phyloP scores from a whole-genome alignment of 2,888 invertebrate species.

The Stenotaenia linearis region DNA sequence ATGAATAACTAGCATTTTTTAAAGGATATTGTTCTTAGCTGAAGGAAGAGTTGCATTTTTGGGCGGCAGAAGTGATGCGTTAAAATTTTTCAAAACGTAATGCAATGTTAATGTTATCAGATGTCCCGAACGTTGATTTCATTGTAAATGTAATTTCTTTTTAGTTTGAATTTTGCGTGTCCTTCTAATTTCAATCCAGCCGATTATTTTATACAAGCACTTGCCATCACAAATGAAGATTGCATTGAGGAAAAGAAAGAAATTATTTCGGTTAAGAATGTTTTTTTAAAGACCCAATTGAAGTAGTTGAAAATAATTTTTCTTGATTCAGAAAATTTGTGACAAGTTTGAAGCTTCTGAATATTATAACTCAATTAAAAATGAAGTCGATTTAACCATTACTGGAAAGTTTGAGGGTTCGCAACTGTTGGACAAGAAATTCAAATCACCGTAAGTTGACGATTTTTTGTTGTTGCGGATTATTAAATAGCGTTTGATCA shows the following conservation, averaged over 20 bases:
- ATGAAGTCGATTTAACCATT: not conserved
- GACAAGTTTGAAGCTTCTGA: slow-evolving; percentile 42
- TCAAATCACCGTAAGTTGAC: not conserved
- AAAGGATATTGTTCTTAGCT: slow-evolving; percentile 71
- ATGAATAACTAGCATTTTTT: no score
- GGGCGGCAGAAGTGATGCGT: slow-evolving; percentile 72
- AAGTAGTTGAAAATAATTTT: no score
- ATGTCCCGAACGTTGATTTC: no score
- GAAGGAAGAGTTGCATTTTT: slow-evolving; percentile 79
- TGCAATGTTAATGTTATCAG: no score
- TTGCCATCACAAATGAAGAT: slow-evolving; percentile 50
- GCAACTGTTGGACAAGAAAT: not conserved
- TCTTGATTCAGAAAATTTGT: slow-evolving; percentile 42
- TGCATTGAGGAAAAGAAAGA: slow-evolving; percentile 41
- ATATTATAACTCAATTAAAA: slow-evolving; percentile 35
- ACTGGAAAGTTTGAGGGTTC: no score
- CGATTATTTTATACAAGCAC: slow-evolving; percentile 52
- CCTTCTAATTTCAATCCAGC: slow-evolving; percentile 52
- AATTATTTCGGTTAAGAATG: slow-evolving; percentile 39
- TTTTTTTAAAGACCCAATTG: no score
- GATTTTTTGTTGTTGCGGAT: no score
- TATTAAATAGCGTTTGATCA: not conserved
- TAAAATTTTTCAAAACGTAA: slow-evolving; percentile 73
- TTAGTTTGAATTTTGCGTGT: slow-evolving; percentile 43
- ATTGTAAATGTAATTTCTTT: not conserved